Evolutionary conservation across 2,888 invertebrate species (phyloP).

Genomic region (Melanostoma mellinum): DNA sequence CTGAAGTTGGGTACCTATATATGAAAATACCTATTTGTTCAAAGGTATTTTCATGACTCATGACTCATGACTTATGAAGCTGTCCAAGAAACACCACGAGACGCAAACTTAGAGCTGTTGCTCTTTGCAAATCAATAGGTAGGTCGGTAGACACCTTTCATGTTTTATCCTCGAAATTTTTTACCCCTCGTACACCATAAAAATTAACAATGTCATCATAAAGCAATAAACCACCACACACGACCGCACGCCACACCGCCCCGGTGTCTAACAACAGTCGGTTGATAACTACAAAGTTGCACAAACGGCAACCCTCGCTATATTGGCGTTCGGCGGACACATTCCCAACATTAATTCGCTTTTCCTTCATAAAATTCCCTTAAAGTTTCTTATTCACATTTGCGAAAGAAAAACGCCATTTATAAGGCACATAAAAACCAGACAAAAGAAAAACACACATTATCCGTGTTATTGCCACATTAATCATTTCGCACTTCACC

Average conservation of each 20-base stretch:
- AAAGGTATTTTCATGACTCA: no score
- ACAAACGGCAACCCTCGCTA: conserved; percentile 74
- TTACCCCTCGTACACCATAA: conserved; percentile 30
- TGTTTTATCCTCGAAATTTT: conserved; percentile 24
- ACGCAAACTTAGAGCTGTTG: background rate
- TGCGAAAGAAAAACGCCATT: conserved; percentile 62
- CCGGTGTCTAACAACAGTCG: background rate
- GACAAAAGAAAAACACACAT: conserved; percentile 72
- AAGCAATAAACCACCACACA: conserved; percentile 18
- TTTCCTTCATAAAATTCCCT: conserved; percentile 44
- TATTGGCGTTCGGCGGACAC: conserved; percentile 73
- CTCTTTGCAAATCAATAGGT: background rate
- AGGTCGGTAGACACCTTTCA: no score
- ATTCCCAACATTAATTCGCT: conserved; percentile 65
- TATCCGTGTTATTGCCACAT: conserved; percentile 73
- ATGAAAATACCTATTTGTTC: no score
- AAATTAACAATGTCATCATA: conserved; percentile 18
- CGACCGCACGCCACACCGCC: background rate
- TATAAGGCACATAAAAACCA: conserved; percentile 55
- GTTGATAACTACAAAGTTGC: background rate
- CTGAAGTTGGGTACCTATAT: no score
- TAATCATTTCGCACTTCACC: conserved; percentile 72
- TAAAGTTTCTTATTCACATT: conserved; percentile 25
- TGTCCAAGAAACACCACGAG: no score
- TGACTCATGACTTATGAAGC: no score